A percentile compares a stretch with the other conserved stretches of the same genome.
Evolutionary conservation across 2,888 invertebrate species (phyloP).

Genomic region (Choreutis nemorana): DNA sequence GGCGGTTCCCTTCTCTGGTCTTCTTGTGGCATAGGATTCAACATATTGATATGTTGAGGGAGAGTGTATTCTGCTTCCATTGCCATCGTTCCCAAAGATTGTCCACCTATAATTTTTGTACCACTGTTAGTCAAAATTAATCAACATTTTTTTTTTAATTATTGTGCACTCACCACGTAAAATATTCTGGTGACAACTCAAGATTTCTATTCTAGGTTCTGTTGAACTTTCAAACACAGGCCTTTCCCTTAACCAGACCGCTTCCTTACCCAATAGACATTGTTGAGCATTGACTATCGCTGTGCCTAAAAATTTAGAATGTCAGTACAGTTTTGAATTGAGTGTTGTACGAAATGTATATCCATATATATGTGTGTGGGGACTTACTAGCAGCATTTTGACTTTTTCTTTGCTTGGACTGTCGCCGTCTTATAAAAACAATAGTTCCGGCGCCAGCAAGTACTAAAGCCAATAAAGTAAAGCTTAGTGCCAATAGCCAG

Average conservation of each 20-base stretch:
- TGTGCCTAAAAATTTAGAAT: constrained; percentile 24
- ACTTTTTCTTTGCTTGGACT: constrained; percentile 47
- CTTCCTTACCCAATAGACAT: constrained; percentile 55
- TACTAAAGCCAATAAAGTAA: constrained; percentile 45
- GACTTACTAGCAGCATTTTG: constrained; percentile 41
- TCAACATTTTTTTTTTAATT: constrained; percentile 1
- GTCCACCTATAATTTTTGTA: constrained; percentile 29
- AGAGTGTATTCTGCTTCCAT: constrained; percentile 59
- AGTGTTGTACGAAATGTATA: too few species aligned
- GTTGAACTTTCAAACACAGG: constrained; percentile 50
- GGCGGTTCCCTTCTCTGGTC: constrained; percentile 51
- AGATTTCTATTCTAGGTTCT: constrained; percentile 54
- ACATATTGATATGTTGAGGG: constrained; percentile 43
- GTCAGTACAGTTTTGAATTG: neutral
- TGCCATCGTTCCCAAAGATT: constrained; percentile 46
- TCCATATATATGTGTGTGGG: neutral
- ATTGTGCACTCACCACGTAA: constrained; percentile 31
- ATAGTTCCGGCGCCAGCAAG: constrained; percentile 42
- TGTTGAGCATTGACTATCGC: constrained; percentile 52
- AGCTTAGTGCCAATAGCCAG: constrained; percentile 49
- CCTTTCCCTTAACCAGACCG: constrained; percentile 53
- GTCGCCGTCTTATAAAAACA: constrained; percentile 43
- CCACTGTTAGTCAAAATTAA: neutral
- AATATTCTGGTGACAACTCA: constrained; percentile 52
- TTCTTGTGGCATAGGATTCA: constrained; percentile 43